Base-by-base conservation (phyloP, 2,797 vertebrate genomes). In the Alauda arvensis region DNA sequence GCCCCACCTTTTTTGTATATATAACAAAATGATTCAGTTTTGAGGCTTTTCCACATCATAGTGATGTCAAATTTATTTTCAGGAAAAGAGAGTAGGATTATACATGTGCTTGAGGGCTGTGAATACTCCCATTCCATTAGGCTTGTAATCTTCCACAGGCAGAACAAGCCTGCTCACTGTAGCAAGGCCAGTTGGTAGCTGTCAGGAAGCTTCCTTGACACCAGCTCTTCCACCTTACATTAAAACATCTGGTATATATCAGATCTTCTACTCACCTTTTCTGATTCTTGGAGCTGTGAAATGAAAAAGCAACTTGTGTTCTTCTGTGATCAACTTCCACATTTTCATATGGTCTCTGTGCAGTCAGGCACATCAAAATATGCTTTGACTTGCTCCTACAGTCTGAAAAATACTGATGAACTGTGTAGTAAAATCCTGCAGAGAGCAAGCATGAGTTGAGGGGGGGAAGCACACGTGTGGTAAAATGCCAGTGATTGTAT, bases 251-350 rank as follows among this genome's bases (percentile, higher is more conserved):
- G 87, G 63, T 85, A 59, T 53, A 8, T 87, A 83, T 93, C 70
- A 78, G 74, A 29, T 37, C 46, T 83, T 70, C 67, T 83, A 28
- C 43, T 59, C 53, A 65, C 43, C 37, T 43, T 79, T 82, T 86
- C 77, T 90, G 77, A 69, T 49, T 95, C 55, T 88, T 9, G 0
- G 92, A 91, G 76, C 85, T 92, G 85, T 94, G 91, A 95, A 96
- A 91, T 85, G 74, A 91, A 85, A 96, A 94, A 93, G 67, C 79
- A 83, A 77, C 91, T 94, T 94, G 33, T 91, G 83, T 92, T 92
- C 74, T 92, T 94, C 80, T 75, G 71, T 85, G 87, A 92, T 93
- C 92, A 84, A 46, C 76, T 88, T 76, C 75, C 77, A n/a, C 24
- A 4, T 95, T 89, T 75, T 94, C 43, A 45, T 93, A 52, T 66